A percentile compares a stretch with the other conserved stretches of the same genome.
These are phyloP conservation scores for Salarias fasciatus DNA, from an alignment of 2,797 vertebrate genomes.

Conservation along the genomic window DNA sequence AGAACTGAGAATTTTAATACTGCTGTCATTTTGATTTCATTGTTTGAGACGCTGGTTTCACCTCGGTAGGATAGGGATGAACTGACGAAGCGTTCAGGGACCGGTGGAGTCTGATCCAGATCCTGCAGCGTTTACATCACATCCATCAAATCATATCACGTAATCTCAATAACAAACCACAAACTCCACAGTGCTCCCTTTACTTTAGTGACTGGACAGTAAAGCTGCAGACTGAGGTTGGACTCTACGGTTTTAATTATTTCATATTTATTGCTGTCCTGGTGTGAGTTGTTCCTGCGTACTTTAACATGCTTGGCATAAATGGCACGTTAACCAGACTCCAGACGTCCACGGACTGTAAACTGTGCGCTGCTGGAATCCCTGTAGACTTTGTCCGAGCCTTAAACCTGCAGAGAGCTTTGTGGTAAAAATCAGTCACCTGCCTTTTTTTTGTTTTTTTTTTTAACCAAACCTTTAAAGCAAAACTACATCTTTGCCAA, in stretches of 20 bases:
- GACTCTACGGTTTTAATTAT: slow-evolving; percentile 42
- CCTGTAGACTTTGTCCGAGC: slow-evolving; percentile 36
- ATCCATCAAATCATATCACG: too few relatives aligned
- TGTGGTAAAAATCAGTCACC: slow-evolving; percentile 31
- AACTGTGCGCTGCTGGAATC: slow-evolving; percentile 31
- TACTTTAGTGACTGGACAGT: too few relatives aligned
- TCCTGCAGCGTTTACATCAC: too few relatives aligned
- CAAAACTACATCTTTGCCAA: slow-evolving; percentile 70
- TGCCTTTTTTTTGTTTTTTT: slow-evolving; percentile 51
- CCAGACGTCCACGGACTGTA: neutral
- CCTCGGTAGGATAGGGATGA: slow-evolving; percentile 5
- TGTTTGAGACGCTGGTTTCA: too few relatives aligned
- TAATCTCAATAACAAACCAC: too few relatives aligned
- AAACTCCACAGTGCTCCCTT: too few relatives aligned
- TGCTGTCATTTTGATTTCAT: slow-evolving; percentile 18
- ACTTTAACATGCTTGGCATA: neutral
- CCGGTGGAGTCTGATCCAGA: too few relatives aligned
- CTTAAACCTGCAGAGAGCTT: slow-evolving; percentile 62
- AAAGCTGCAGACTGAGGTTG: too few relatives aligned
- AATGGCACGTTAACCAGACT: neutral
- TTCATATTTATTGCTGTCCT: slow-evolving; percentile 56
- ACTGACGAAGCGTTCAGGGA: slow-evolving; percentile 17
- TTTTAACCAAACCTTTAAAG: slow-evolving; percentile 25
- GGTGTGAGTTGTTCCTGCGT: slow-evolving; percentile 12
- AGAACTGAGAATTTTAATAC: too few relatives aligned